A percentile compares a stretch with the other conserved stretches of the same genome.
phyloP scores from a whole-genome alignment of 2,113 vertebrate genomes.

The Gasterosteus nipponicus region DNA sequence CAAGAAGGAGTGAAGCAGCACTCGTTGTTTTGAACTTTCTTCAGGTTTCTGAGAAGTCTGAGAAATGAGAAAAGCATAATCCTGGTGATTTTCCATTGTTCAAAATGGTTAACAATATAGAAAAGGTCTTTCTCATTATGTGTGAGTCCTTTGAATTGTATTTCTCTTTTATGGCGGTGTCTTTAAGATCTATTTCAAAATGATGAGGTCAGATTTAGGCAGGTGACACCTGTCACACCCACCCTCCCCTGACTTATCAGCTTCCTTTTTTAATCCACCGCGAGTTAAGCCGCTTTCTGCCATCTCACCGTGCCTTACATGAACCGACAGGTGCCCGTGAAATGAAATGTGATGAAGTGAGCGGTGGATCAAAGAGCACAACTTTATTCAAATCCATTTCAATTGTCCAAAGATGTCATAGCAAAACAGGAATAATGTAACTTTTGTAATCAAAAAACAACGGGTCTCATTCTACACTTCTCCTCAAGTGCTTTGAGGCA shows the following conservation, averaged over 20 bases:
- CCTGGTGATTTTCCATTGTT: constrained; percentile 2
- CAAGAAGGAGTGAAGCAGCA: neutral
- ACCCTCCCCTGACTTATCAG: neutral
- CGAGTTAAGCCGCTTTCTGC: constrained; percentile 36
- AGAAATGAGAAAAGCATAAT: neutral
- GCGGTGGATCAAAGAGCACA: constrained; percentile 26
- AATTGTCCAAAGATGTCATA: constrained; percentile 39
- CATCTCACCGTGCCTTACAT: constrained; percentile 25
- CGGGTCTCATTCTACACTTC: constrained; percentile 13
- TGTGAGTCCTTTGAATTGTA: neutral
- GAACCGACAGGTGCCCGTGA: constrained; percentile 29
- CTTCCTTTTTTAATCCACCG: constrained; percentile 48
- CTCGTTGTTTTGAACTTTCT: neutral
- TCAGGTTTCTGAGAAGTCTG: neutral
- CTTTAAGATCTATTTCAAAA: constrained; percentile 45
- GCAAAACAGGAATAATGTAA: constrained; percentile 46
- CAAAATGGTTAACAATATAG: neutral
- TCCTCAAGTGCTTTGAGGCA: constrained; percentile 32
- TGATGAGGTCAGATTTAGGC: constrained; percentile 3
- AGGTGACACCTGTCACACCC: constrained; percentile 35
- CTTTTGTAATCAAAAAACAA: constrained; percentile 36
- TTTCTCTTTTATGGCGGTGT: neutral
- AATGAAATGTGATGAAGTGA: constrained; percentile 56
- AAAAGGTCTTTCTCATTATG: neutral
- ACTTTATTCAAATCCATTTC: constrained; percentile 43